Base-by-base conservation (phyloP, 1,140 invertebrate species). In the Liolophura sinensis region DNA sequence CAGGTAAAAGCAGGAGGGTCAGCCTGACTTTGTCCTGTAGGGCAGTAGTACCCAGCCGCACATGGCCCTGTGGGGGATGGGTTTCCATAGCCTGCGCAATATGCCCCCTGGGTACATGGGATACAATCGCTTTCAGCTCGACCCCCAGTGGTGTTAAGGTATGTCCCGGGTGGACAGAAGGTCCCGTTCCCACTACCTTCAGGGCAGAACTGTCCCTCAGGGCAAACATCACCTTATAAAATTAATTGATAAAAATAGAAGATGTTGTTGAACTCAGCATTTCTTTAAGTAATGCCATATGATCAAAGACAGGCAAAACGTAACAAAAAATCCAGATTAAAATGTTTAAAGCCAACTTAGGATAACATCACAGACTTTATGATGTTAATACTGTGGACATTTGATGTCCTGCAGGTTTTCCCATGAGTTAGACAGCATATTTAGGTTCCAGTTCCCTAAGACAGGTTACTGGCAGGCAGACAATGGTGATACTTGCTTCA, bases 11-110 rank as follows among this genome's bases (percentile, higher is more conserved):
- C 75, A 57, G 72, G 66, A 15, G 80, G 80, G 46, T 62, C 72
- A 12, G 73, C 72, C 1, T 68, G 54, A 22, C 75, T 77, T 75
- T 76, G 77, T 49, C 79, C 78, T 14, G 71, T 18, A 1, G 80
- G 78, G 62, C 80, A 82, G 59, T 79, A 82, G 60, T 76, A 81
- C 20, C 80, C 80, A 20, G 65, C 71, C 27, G 54, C 68, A 73
- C 80, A 82, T 1, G 54, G 66, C 1, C 72, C 79, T 18, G 68
- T 72, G 5, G 74, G 71, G n/a, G 54, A 47, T 7, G 57, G 63
- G 58, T 80, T 81, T 4, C 78, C 78, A 60, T 78, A 76, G 14
- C 79, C 79, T 60, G 67, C 73, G 65, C 79, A 81, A 65, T 78
- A 81, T 9, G 65, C 64, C 1, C 79, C 78, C 54, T 73, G 75